These are phyloP conservation scores for Molossus alvarezi DNA, from an alignment of 2,797 vertebrate genomes.

Conservation along the genomic window DNA sequence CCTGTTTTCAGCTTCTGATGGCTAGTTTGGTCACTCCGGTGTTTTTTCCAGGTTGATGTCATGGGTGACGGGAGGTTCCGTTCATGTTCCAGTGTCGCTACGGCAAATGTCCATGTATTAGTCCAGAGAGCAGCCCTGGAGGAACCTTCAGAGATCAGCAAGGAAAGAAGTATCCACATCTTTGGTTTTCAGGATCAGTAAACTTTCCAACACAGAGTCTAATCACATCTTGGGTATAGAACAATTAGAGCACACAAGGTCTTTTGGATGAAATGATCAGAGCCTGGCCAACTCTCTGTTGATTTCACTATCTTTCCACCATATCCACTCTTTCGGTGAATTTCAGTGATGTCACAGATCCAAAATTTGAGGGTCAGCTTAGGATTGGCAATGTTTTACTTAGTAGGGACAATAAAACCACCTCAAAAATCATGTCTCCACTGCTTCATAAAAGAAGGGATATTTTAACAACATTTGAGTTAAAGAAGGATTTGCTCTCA, in stretches of 20 bases:
- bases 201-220: not conserved
- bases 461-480: not conserved
- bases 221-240: not conserved
- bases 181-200: not conserved
- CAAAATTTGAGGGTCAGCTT: not conserved
- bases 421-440: not conserved
- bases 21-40: not conserved
- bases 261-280: not conserved
- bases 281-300: not conserved
- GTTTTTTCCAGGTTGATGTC: not conserved
- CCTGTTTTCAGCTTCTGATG: not conserved
- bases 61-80: not conserved
- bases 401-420: not conserved
- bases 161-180: not conserved
- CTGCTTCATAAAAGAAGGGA: not conserved
- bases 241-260: not conserved
- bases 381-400: not conserved
- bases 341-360: not conserved
- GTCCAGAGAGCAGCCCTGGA: not conserved
- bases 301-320: not conserved
- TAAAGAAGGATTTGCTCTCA: slow-evolving; percentile 2
- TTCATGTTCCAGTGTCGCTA: not conserved
- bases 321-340: not conserved
- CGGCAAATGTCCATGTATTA: not conserved
- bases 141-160: not conserved